These are phyloP conservation scores for Ophion obscuratus DNA, from an alignment of 2,888 invertebrate genomes.

Conservation along the genomic window DNA sequence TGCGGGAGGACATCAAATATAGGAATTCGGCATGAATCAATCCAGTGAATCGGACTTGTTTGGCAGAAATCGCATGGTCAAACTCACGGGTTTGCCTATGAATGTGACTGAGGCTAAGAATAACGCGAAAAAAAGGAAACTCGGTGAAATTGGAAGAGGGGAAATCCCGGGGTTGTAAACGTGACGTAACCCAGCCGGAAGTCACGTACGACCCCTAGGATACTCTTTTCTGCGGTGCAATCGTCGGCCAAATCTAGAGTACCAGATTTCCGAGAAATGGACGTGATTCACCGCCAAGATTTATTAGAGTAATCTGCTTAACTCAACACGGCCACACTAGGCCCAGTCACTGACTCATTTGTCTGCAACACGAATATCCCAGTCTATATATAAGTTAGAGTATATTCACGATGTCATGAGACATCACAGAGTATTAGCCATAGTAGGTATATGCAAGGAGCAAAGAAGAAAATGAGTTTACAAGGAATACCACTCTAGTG, in stretches of 20 bases:
- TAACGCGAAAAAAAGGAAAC: conserved; percentile 27
- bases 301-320: conserved; percentile 81
- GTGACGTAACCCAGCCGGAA: conserved; percentile 69
- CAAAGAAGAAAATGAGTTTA: conserved; percentile 40
- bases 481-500: too few species aligned
- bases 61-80: neutral
- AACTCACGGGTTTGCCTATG: neutral
- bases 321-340: conserved; percentile 68
- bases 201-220: conserved; percentile 73
- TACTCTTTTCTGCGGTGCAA: conserved; percentile 66
- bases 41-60: neutral
- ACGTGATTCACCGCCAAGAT: conserved; percentile 75
- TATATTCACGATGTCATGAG: neutral
- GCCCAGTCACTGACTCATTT: conserved; percentile 44
- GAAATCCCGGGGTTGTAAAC: conserved; percentile 49
- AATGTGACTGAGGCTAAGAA: conserved; percentile 40
- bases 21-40: neutral
- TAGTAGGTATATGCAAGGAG: neutral
- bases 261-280: conserved; percentile 74
- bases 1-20: neutral
- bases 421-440: conserved; percentile 15
- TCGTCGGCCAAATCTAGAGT: conserved; percentile 66
- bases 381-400: too few species aligned
- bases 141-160: conserved; percentile 34
- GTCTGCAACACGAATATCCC: too few species aligned